phyloP scores from a whole-genome alignment of 2,113 vertebrate species.

The Nicator chloris region DNA sequence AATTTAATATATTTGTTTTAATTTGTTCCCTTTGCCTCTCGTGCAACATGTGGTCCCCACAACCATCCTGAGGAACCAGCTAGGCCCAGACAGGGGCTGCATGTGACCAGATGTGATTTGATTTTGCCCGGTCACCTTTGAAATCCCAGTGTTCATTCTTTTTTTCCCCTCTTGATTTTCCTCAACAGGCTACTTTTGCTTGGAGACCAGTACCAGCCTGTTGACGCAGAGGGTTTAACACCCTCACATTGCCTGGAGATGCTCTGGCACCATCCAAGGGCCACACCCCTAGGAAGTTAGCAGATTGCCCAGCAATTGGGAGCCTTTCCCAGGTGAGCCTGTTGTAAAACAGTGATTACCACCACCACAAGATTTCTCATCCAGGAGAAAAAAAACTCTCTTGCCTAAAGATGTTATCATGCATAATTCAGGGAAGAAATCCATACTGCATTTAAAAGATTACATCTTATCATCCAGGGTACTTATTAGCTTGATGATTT shows the following conservation, averaged over 20 bases:
- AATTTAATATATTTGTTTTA: neutral
- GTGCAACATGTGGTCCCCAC: neutral
- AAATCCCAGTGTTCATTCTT: neutral
- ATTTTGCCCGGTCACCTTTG: neutral
- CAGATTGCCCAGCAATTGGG: neutral
- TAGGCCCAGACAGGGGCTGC: neutral
- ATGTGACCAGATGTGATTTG: neutral
- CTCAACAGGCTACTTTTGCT: neutral
- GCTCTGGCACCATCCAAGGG: neutral
- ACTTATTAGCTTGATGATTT: constrained; percentile 59
- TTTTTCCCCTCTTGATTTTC: neutral
- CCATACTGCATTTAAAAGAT: constrained; percentile 69
- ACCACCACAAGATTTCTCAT: neutral
- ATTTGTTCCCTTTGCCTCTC: neutral
- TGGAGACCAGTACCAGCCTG: neutral
- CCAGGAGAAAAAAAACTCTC: neutral
- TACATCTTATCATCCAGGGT: constrained; percentile 59
- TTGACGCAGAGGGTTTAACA: neutral
- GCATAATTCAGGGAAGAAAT: constrained; percentile 61
- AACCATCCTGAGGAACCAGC: neutral
- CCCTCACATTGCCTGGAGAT: neutral
- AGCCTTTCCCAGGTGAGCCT: neutral
- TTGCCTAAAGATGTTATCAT: constrained; percentile 51
- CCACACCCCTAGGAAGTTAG: neutral
- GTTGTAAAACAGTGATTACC: neutral